Conservation (phyloP, 2,797 vertebrate species). For the Falco columbarius region DNA sequence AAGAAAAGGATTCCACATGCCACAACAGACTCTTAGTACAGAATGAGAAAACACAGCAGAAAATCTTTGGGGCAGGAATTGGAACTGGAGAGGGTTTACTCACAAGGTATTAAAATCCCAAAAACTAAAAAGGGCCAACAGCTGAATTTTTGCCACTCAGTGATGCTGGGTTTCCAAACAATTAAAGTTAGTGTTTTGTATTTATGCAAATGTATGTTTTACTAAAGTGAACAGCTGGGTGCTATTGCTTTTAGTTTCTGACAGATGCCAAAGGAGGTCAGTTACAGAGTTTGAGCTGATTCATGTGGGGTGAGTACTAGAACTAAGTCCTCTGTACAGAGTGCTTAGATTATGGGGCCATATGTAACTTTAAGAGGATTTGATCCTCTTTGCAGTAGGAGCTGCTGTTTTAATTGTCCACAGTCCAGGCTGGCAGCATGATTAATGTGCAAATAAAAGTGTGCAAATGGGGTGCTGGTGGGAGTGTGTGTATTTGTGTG, state of each 20-base stretch:
- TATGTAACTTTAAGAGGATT: constrained; percentile 64
- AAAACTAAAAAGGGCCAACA: not conserved
- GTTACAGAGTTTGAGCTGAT: constrained; percentile 17
- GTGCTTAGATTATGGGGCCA: constrained; percentile 42
- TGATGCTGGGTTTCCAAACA: not conserved
- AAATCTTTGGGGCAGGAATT: not conserved
- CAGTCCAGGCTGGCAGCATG: not conserved
- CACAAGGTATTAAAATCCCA: not conserved
- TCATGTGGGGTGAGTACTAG: not conserved
- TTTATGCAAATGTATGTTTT: not conserved
- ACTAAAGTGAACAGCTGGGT: constrained; percentile 35
- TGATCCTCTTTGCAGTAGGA: constrained; percentile 20
- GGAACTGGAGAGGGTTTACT: not conserved
- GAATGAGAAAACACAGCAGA: not conserved
- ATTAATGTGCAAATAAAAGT: not conserved
- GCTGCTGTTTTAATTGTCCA: constrained; percentile 34
- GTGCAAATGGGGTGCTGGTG: not conserved
- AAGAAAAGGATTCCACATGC: not conserved
- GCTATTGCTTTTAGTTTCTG: constrained; percentile 30
- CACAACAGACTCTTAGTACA: not conserved
- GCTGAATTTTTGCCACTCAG: not conserved
- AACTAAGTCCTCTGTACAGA: not conserved
- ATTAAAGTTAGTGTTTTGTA: not conserved
- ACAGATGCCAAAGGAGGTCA: constrained; percentile 64
- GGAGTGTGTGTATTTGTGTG: not conserved